These are phyloP conservation scores for Megalopta genalis DNA, from an alignment of 1,140 invertebrate species.

Conservation along the genomic window DNA sequence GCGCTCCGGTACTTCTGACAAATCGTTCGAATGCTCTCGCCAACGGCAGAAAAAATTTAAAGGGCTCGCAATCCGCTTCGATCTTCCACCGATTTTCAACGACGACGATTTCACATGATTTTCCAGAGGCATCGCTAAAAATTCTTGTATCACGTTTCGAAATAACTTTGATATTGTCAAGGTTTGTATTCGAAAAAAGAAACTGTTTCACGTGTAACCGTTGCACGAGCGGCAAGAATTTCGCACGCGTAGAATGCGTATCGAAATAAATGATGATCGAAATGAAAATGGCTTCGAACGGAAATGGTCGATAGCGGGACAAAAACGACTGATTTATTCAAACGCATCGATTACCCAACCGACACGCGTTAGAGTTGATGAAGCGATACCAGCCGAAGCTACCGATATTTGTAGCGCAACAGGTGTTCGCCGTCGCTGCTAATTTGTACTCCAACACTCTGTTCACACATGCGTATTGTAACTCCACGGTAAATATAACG, in stretches of 20 bases:
- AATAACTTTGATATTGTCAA: no score
- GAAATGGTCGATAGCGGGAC: not conserved
- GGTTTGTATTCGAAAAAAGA: no score
- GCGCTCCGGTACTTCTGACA: not conserved
- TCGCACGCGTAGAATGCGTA: no score
- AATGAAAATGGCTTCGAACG: no score
- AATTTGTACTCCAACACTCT: conserved; percentile 35
- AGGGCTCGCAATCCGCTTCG: not conserved
- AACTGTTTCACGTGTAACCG: no score
- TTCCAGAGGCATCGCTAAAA: no score
- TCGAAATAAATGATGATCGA: no score
- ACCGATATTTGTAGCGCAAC: not conserved
- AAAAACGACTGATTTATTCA: not conserved
- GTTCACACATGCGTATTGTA: not conserved
- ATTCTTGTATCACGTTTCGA: no score
- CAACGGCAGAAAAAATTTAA: no score
- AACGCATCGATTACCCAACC: not conserved
- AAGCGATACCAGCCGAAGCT: not conserved
- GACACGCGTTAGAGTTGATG: not conserved
- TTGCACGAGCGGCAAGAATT: no score
- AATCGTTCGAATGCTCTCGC: not conserved
- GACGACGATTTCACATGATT: not conserved
- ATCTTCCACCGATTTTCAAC: not conserved
- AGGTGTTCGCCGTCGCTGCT: conserved; percentile 29
- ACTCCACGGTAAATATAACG: conserved; percentile 30